These are phyloP conservation scores for Erethizon dorsatum DNA, from an alignment of 2,797 vertebrate genomes.

Conservation along the genomic window DNA sequence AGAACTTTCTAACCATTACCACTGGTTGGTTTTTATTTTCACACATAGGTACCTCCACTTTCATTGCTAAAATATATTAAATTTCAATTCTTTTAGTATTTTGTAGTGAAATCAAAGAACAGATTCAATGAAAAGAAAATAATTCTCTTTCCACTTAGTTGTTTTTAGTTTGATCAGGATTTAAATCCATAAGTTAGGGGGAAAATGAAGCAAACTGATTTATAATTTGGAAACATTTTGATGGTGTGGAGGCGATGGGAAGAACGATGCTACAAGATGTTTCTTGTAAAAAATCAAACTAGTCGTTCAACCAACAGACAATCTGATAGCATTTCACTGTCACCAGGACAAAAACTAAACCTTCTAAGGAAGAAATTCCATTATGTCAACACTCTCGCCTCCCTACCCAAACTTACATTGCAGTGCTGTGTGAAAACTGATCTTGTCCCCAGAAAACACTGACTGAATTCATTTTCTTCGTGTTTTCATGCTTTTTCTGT, in stretches of 20 bases:
- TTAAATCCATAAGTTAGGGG: neutral
- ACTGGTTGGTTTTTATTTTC: neutral
- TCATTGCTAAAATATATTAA: neutral
- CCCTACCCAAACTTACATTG: constrained; percentile 31
- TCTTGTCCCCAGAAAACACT: constrained; percentile 83
- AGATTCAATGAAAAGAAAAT: constrained; percentile 33
- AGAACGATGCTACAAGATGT: neutral
- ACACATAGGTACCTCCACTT: neutral
- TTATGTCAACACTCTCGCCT: constrained; percentile 13
- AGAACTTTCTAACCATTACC: constrained; percentile 32
- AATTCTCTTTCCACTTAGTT: neutral
- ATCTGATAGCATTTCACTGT: constrained; percentile 38
- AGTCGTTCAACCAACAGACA: neutral
- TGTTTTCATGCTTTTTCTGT: constrained; percentile 79
- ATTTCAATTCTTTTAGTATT: neutral
- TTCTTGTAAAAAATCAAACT: neutral
- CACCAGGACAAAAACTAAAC: constrained; percentile 35
- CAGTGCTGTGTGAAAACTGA: constrained; percentile 84
- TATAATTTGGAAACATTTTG: neutral
- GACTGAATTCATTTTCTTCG: constrained; percentile 78
- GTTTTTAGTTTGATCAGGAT: neutral
- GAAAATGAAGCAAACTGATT: neutral
- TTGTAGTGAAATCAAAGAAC: constrained; percentile 2
- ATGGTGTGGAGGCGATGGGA: neutral
- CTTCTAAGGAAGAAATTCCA: neutral